A percentile compares a stretch with the other conserved stretches of the same genome.
These are phyloP conservation scores for Oncorhynchus keta DNA, from an alignment of 2,113 vertebrate genomes.

Conservation along the genomic window DNA sequence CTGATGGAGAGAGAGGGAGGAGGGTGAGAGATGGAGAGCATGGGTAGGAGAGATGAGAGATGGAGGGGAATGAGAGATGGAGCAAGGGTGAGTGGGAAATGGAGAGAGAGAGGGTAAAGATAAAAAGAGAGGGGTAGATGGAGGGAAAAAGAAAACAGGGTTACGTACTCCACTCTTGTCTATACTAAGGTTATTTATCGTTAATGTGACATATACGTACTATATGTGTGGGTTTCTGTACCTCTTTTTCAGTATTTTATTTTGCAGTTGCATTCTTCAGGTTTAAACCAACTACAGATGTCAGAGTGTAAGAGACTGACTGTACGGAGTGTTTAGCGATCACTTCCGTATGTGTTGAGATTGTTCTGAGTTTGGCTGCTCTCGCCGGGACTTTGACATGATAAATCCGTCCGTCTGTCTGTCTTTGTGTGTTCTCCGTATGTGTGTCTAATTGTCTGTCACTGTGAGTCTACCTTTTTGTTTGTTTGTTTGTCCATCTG, in stretches of 20 bases:
- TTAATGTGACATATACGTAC: not conserved
- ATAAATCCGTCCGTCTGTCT: not conserved
- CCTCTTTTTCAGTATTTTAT: not conserved
- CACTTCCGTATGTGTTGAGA: not conserved
- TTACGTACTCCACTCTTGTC: conserved; percentile 47
- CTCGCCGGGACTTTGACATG: not conserved
- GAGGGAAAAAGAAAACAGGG: conserved; percentile 30
- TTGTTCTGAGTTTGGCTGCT: not conserved
- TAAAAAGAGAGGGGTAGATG: not conserved
- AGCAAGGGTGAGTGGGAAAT: not conserved
- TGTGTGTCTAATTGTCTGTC: too few relatives aligned
- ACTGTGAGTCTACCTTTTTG: too few relatives aligned
- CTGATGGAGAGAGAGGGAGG: conserved; percentile 28
- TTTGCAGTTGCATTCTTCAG: not conserved
- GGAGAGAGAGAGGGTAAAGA: not conserved
- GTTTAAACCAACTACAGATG: not conserved
- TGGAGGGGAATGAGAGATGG: not conserved
- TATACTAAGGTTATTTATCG: not conserved
- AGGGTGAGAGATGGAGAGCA: conserved; percentile 3
- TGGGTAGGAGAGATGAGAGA: conserved; percentile 16
- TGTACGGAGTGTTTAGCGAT: too few relatives aligned
- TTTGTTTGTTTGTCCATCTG: not conserved
- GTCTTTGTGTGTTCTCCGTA: not conserved
- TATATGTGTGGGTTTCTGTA: not conserved
- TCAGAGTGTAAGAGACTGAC: not conserved